Evolutionary conservation across 2,113 vertebrate genomes (phyloP).

Genomic region (Thryonomys swinderianus): DNA sequence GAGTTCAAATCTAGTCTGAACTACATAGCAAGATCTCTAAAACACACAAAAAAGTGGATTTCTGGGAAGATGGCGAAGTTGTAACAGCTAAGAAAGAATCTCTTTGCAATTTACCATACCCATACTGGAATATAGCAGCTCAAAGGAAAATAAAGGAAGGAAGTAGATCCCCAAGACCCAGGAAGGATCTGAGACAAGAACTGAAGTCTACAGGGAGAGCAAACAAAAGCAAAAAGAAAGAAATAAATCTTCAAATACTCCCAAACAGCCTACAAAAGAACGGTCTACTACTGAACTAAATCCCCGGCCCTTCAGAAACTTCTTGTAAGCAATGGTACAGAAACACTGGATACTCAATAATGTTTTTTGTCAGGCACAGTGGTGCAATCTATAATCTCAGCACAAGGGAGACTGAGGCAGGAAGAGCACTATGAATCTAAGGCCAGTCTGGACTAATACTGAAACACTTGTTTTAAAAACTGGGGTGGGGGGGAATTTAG

Average conservation of each 20-base stretch:
- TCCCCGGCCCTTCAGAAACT: constrained; percentile 34
- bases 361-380: background rate
- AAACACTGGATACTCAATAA: constrained; percentile 7
- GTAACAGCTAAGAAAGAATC: too few relatives aligned
- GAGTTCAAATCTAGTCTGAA: background rate
- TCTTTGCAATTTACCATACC: too few relatives aligned
- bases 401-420: background rate
- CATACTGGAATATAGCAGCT: too few relatives aligned
- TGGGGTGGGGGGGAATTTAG: too few relatives aligned
- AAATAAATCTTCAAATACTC: constrained; percentile 46
- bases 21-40: background rate
- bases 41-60: too few relatives aligned
- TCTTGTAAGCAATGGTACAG: background rate
- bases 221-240: too few relatives aligned
- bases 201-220: too few relatives aligned
- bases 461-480: background rate
- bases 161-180: too few relatives aligned
- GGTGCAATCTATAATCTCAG: background rate
- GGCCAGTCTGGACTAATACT: background rate
- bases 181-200: background rate
- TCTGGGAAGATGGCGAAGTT: too few relatives aligned
- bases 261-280: background rate
- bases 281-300: too few relatives aligned
- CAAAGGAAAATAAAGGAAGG: too few relatives aligned
- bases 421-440: background rate